Evolutionary conservation across 2,797 vertebrate species (phyloP).

Genomic region (Salmo trutta): DNA sequence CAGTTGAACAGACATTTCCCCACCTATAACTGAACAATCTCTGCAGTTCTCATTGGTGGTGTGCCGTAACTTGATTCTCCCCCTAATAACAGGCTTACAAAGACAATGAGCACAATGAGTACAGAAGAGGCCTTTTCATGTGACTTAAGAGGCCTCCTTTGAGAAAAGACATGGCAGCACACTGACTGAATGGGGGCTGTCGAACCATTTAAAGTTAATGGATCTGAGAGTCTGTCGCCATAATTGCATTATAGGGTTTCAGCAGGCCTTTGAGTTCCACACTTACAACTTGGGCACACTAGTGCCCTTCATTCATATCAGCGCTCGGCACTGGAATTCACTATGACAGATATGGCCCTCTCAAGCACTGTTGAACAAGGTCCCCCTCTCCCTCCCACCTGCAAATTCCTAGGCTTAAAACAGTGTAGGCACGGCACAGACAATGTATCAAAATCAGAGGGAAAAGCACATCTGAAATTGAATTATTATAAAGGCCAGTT

Average conservation of each 20-base stretch:
- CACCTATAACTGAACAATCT: constrained; percentile 62
- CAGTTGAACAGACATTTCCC: constrained; percentile 37
- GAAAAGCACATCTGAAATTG: constrained; percentile 54
- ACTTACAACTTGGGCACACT: constrained; percentile 54
- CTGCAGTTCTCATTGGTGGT: constrained; percentile 62
- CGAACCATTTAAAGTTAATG: constrained; percentile 69
- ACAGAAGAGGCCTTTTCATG: constrained; percentile 75
- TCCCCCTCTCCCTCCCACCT: constrained; percentile 45
- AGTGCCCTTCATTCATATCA: constrained; percentile 23
- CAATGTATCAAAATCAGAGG: constrained; percentile 65
- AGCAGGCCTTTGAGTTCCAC: constrained; percentile 64
- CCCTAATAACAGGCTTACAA: constrained; percentile 76
- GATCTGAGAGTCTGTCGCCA: constrained; percentile 73
- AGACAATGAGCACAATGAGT: constrained; percentile 80
- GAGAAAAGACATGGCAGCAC: constrained; percentile 60
- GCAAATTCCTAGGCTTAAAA: constrained; percentile 59
- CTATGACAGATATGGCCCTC: constrained; percentile 72
- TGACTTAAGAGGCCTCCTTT: constrained; percentile 69
- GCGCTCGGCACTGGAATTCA: constrained; percentile 61
- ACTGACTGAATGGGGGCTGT: constrained; percentile 66
- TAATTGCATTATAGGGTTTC: constrained; percentile 78
- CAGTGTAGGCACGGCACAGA: constrained; percentile 62
- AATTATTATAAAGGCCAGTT: constrained; percentile 52
- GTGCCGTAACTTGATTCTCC: constrained; percentile 72
- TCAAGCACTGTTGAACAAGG: constrained; percentile 56